Conservation (phyloP, 2,888 invertebrate genomes). For the Pogonocherus hispidulus region DNA sequence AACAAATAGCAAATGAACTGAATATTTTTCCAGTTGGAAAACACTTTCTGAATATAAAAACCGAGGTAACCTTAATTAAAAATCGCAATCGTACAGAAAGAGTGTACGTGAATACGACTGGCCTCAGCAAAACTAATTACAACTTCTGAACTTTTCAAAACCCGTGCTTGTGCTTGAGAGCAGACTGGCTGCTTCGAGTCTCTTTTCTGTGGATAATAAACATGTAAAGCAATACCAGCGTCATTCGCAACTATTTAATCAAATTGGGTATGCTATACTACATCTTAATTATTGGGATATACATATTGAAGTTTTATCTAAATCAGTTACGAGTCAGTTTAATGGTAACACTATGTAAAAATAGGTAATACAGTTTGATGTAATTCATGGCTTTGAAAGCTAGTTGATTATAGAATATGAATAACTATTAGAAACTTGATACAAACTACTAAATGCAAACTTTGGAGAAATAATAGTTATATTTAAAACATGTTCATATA, state of each 20-base stretch:
- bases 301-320: not conserved
- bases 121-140: slow-evolving; percentile 66
- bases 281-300: not conserved
- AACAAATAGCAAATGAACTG: slow-evolving; percentile 67
- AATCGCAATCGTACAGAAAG: slow-evolving; percentile 66
- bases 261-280: slow-evolving; percentile 11
- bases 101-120: slow-evolving; percentile 63
- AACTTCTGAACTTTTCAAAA: slow-evolving; percentile 66
- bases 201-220: slow-evolving; percentile 50
- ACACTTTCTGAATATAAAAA: slow-evolving; percentile 67
- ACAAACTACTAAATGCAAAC: too few relatives aligned
- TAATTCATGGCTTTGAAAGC: too few relatives aligned
- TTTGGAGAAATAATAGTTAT: too few relatives aligned
- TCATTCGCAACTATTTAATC: slow-evolving; percentile 29
- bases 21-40: slow-evolving; percentile 67
- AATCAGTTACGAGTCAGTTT: too few relatives aligned
- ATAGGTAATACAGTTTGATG: too few relatives aligned
- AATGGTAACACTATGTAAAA: too few relatives aligned
- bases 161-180: slow-evolving; percentile 62
- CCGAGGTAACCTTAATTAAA: slow-evolving; percentile 68
- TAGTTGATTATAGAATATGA: too few relatives aligned
- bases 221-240: slow-evolving; percentile 37
- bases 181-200: slow-evolving; percentile 51
- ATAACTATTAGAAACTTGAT: too few relatives aligned
- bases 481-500: too few relatives aligned